A percentile compares a stretch with the other conserved stretches of the same genome.
These are phyloP conservation scores for Halocaridina rubra DNA, from an alignment of 2,888 invertebrate genomes.

Conservation along the genomic window DNA sequence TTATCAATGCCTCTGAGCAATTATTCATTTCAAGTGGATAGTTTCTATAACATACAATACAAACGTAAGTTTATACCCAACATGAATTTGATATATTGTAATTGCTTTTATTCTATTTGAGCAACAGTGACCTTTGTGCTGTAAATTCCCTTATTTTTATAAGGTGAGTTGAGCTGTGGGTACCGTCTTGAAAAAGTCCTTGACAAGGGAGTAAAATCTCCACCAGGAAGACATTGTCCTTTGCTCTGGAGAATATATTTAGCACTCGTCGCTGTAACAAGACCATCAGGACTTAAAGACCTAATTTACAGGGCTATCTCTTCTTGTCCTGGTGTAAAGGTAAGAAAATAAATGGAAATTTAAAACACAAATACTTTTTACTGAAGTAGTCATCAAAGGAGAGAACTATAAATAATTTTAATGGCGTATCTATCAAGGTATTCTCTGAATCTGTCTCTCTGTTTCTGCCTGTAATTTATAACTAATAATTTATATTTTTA, in stretches of 20 bases:
- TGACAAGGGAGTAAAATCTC: slow-evolving; percentile 19
- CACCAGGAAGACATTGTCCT: slow-evolving; percentile 66
- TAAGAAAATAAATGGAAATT: slow-evolving; percentile 59
- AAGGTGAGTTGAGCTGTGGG: slow-evolving; percentile 36
- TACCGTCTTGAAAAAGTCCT: slow-evolving; percentile 38
- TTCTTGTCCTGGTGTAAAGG: slow-evolving; percentile 70
- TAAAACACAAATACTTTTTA: neutral
- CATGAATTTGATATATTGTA: no score
- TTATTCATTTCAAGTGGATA: no score
- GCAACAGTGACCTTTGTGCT: no score
- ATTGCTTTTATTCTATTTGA: no score
- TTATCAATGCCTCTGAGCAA: no score
- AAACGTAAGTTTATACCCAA: no score
- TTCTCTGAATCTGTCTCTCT: neutral
- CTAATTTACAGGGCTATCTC: slow-evolving; percentile 69
- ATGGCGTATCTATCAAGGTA: neutral
- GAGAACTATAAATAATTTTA: neutral
- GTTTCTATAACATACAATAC: no score
- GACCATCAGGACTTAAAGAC: slow-evolving; percentile 65
- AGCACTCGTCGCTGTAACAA: slow-evolving; percentile 67
- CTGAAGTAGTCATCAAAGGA: neutral
- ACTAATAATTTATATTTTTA: neutral
- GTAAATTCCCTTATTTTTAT: neutral
- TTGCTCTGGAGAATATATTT: slow-evolving; percentile 69
- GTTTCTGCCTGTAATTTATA: neutral